phyloP scores from a whole-genome alignment of 2,113 vertebrate genomes.

The Oncorhynchus keta region DNA sequence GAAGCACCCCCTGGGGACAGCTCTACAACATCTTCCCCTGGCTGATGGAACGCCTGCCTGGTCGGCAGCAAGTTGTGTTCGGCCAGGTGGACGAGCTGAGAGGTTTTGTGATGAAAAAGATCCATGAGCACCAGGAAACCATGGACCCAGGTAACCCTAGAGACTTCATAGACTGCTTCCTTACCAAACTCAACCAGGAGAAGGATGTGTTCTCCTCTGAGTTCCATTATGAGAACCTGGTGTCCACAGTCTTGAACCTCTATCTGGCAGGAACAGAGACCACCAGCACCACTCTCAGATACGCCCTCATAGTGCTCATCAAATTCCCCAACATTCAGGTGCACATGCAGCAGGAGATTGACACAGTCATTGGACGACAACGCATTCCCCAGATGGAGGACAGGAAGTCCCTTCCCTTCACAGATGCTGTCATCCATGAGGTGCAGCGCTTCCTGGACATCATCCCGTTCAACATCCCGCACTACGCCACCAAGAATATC shows the following conservation, averaged over 20 bases:
- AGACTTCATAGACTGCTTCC: slow-evolving; percentile 81
- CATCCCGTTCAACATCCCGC: slow-evolving; percentile 61
- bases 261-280: slow-evolving; percentile 78
- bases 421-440: slow-evolving; percentile 72
- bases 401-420: slow-evolving; percentile 74
- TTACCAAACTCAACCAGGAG: slow-evolving; percentile 75
- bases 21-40: slow-evolving; percentile 78
- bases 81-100: slow-evolving; percentile 5
- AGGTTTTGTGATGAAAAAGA: slow-evolving; percentile 60
- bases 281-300: slow-evolving; percentile 75
- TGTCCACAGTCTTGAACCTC: slow-evolving; percentile 68
- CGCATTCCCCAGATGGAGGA: slow-evolving; percentile 74
- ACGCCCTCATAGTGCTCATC: slow-evolving; percentile 69
- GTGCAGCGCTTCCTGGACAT: slow-evolving; percentile 70
- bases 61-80: slow-evolving; percentile 58
- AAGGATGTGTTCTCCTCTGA: slow-evolving; percentile 61
- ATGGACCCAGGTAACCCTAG: slow-evolving; percentile 66
- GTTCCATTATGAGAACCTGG: slow-evolving; percentile 72
- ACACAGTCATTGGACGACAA: slow-evolving; percentile 71
- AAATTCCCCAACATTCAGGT: slow-evolving; percentile 75
- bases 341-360: slow-evolving; percentile 81
- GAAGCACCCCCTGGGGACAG: slow-evolving; percentile 62
- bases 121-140: slow-evolving; percentile 66
- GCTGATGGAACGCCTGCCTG: slow-evolving; percentile 72
- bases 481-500: slow-evolving; percentile 60